Conservation (phyloP, 2,888 invertebrate species). For the Idaea straminata region DNA sequence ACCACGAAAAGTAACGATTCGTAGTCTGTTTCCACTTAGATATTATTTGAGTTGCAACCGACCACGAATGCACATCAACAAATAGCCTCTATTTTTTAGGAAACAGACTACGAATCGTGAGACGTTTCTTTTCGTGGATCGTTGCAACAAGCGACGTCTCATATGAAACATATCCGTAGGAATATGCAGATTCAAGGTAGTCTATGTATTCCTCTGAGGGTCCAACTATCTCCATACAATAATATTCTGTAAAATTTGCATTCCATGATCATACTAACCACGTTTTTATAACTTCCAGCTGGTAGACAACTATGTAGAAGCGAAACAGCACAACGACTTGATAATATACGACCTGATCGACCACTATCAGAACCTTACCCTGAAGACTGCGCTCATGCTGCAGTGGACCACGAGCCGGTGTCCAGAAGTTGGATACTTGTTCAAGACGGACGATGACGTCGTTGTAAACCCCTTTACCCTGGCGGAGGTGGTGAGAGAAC, state of each 20-base stretch:
- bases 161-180: too few species aligned
- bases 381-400: conserved; percentile 83
- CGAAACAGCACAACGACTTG: conserved; percentile 78
- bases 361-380: conserved; percentile 83
- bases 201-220: too few species aligned
- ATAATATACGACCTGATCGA: conserved; percentile 82
- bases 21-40: too few species aligned
- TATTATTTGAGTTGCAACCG: too few species aligned
- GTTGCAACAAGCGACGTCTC: too few species aligned
- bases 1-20: too few species aligned
- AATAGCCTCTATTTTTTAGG: too few species aligned
- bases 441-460: conserved; percentile 83
- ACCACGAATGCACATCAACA: too few species aligned
- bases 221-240: too few species aligned
- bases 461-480: conserved; percentile 79
- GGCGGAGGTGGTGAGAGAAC: conserved; percentile 41
- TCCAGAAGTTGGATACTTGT: conserved; percentile 69
- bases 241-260: background rate
- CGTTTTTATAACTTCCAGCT: conserved; percentile 35
- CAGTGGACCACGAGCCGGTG: conserved; percentile 81
- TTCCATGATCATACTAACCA: background rate
- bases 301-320: conserved; percentile 66
- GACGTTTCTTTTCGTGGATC: too few species aligned
- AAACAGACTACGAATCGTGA: too few species aligned
- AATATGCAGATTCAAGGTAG: too few species aligned